Conservation (phyloP, 2,797 vertebrate genomes). For the Artibeus jamaicensis region DNA sequence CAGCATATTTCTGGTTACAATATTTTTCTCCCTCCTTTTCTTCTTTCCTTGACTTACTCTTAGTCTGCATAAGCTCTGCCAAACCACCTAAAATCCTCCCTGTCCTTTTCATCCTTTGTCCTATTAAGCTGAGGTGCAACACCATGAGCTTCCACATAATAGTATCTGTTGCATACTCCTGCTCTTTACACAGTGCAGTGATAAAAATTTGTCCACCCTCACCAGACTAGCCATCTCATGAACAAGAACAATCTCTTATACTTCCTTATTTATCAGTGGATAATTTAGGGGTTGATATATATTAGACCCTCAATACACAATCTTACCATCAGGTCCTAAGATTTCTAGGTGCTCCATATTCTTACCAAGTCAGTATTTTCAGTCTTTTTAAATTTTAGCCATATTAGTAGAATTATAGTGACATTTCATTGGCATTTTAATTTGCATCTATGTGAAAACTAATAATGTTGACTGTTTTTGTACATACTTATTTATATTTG, state of each 20-base stretch:
- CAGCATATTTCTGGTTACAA: too few relatives aligned
- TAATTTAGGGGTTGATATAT: not conserved
- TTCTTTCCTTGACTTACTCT: not conserved
- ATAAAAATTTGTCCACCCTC: not conserved
- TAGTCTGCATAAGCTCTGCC: not conserved
- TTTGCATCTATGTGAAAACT: not conserved
- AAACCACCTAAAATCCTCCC: not conserved
- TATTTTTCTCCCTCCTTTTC: not conserved
- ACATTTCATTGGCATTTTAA: not conserved
- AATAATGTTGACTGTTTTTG: not conserved
- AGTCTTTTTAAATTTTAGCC: not conserved
- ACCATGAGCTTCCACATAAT: rapidly evolving
- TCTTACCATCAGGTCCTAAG: not conserved
- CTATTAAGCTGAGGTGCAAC: not conserved
- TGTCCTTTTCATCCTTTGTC: not conserved
- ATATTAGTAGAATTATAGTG: not conserved
- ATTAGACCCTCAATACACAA: not conserved
- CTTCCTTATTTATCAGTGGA: not conserved
- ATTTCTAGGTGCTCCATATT: not conserved
- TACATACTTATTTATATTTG: not conserved
- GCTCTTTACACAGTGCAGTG: not conserved
- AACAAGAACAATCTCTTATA: not conserved
- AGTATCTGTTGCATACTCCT: not conserved
- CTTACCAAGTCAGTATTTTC: not conserved
- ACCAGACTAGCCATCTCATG: not conserved